These are phyloP conservation scores for Gymnocephalus cernua DNA, from an alignment of 2,113 vertebrate species.

Conservation along the genomic window DNA sequence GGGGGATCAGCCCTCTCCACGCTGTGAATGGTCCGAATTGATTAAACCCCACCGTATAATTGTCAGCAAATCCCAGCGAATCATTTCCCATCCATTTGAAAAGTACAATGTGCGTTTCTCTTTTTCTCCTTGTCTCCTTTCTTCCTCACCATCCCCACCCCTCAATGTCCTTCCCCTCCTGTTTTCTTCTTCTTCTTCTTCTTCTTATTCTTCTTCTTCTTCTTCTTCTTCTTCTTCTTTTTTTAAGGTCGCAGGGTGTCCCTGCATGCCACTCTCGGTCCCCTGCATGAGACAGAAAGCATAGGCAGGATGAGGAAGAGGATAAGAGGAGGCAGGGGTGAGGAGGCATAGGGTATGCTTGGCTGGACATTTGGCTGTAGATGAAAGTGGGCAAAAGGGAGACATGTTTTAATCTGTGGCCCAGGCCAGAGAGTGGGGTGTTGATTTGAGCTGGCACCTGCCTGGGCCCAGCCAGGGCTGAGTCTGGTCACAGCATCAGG, in stretches of 20 bases:
- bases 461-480: slow-evolving; percentile 60
- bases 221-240: slow-evolving; percentile 22
- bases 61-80: slow-evolving; percentile 93
- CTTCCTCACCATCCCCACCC: slow-evolving; percentile 57
- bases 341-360: slow-evolving; percentile 75
- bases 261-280: slow-evolving; percentile 59
- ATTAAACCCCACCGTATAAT: slow-evolving; percentile 93
- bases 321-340: slow-evolving; percentile 67
- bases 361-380: slow-evolving; percentile 76
- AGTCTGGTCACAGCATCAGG: slow-evolving; percentile 52
- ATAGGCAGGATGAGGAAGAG: slow-evolving; percentile 63
- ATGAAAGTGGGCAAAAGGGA: slow-evolving; percentile 85
- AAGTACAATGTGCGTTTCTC: slow-evolving; percentile 88
- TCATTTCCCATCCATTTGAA: slow-evolving; percentile 92
- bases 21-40: slow-evolving; percentile 94
- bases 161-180: slow-evolving; percentile 64
- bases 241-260: slow-evolving; percentile 74
- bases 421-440: slow-evolving; percentile 59
- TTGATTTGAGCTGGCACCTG: slow-evolving; percentile 77
- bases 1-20: slow-evolving; percentile 94
- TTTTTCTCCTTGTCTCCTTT: slow-evolving; percentile 76
- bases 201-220: slow-evolving; percentile 36
- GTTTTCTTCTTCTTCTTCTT: slow-evolving; percentile 59
- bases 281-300: slow-evolving; percentile 54
- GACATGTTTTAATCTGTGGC: slow-evolving; percentile 78